Evolutionary conservation across 1,140 invertebrate species (phyloP), one percentile per base, ranked within the genome.

Genomic region (Hylyphantes graminicola): DNA sequence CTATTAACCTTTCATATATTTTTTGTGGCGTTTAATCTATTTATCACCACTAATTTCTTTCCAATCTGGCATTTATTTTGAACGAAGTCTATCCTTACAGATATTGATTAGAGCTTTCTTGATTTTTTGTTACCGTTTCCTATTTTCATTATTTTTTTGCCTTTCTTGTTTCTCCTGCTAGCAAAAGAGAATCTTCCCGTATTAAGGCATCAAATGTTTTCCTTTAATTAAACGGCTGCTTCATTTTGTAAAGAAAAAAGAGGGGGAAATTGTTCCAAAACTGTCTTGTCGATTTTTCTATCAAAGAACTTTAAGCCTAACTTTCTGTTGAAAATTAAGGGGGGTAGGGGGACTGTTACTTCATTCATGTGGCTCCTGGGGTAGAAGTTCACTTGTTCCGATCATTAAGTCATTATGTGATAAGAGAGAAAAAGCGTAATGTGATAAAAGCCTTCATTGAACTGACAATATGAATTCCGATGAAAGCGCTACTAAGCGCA

Each of bases 161-260:
- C 19, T 57, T 74, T 70, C 17, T 74, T 74, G 53, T 74, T 59
- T 74, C 72, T 74, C 12, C 48, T 57, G 11, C 72, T 55, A n/a
- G 72, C 21, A 61, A 12, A 17, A 74, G 59, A 74, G 72, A 74
- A 57, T 74, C 72, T 74, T 74, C 55, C 61, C 74, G 74, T 76
- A 76, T 76, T 61, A 76, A 64, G 57, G 35, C 74, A 76, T 76
- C 57, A 76, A 76, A 76, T 76, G 74, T 76, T 76, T 76, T 64
- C 74, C 74, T 76, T 76, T 76, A 76, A 76, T 76, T 76, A 76
- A 64, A 63, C 50, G 74, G 54, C 48, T 51, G 21, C 74, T 64
- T 76, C 74, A 64, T 76, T 76, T 76, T 63, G 74, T 63, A 76
- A 50, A 70, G 64, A 70, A 35, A 35, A 35, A 17, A 61, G 6